phyloP scores from a whole-genome alignment of 2,113 vertebrate genomes.

The Cyrtonyx montezumae region DNA sequence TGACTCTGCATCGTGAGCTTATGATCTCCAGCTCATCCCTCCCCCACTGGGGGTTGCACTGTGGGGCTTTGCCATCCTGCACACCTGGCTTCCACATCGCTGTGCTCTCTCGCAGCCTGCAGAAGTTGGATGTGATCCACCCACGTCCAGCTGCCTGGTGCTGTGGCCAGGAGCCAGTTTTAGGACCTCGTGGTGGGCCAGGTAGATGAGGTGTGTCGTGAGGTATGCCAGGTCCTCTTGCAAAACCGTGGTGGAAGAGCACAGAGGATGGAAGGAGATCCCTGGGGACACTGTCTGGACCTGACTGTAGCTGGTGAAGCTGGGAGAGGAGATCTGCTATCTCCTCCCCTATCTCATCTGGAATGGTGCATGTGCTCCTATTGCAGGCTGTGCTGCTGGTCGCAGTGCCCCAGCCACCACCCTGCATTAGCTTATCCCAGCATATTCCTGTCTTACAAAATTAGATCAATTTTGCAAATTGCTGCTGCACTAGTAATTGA shows the following conservation, averaged over 20 bases:
- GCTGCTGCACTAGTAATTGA: slow-evolving; percentile 19
- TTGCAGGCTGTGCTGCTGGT: background rate
- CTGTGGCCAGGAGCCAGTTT: background rate
- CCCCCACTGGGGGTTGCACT: background rate
- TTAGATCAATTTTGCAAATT: slow-evolving; percentile 45
- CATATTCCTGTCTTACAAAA: slow-evolving; percentile 12
- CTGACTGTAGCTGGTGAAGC: background rate
- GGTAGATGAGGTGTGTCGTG: rapidly evolving
- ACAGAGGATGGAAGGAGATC: background rate
- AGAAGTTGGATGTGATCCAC: background rate
- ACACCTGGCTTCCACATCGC: rapidly evolving
- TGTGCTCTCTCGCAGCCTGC: background rate
- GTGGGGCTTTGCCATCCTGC: background rate
- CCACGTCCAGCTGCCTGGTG: background rate
- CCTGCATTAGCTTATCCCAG: slow-evolving; percentile 42
- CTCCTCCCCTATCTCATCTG: background rate
- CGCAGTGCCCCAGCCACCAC: slow-evolving; percentile 1
- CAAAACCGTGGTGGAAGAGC: background rate
- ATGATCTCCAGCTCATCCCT: background rate
- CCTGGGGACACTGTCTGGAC: background rate
- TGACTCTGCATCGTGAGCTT: background rate
- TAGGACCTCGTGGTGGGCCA: background rate
- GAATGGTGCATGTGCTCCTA: background rate
- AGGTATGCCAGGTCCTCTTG: rapidly evolving
- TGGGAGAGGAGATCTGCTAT: background rate